These are phyloP conservation scores for Nemotelus pantherinus DNA, from an alignment of 2,888 invertebrate species.

Conservation along the genomic window DNA sequence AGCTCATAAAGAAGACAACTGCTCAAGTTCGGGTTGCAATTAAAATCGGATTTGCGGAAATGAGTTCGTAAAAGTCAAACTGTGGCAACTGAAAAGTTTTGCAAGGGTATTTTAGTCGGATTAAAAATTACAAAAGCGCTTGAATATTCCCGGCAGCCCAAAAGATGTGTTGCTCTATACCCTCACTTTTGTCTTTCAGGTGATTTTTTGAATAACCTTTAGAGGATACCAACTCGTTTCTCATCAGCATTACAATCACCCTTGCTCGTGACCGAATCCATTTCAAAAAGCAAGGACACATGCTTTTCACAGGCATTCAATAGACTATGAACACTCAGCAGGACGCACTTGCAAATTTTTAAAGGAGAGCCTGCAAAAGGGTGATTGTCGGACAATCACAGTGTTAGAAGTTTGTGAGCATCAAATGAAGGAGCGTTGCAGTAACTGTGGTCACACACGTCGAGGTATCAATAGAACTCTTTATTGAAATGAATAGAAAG, in stretches of 20 bases:
- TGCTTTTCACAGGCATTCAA: no score
- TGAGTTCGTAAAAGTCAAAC: conserved; percentile 21
- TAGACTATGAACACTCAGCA: no score
- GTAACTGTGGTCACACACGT: no score
- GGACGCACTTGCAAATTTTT: no score
- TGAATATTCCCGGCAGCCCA: not conserved
- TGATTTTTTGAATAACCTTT: not conserved
- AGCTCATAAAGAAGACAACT: no score
- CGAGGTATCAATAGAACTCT: no score
- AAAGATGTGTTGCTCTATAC: not conserved
- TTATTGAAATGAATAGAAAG: no score
- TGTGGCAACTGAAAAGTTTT: not conserved
- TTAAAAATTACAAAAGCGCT: conserved; percentile 34
- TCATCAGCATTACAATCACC: not conserved
- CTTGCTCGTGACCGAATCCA: not conserved
- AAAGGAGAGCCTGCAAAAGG: no score
- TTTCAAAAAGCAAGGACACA: no score
- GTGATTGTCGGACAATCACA: no score
- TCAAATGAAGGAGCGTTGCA: no score
- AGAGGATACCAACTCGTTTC: not conserved
- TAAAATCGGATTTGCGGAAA: conserved; percentile 26
- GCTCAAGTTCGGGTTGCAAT: not conserved
- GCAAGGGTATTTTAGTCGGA: conserved; percentile 12
- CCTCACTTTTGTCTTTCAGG: not conserved
- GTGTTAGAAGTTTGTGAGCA: no score